These are phyloP conservation scores for Abrostola tripartita DNA, from an alignment of 2,888 invertebrate species.

Conservation along the genomic window DNA sequence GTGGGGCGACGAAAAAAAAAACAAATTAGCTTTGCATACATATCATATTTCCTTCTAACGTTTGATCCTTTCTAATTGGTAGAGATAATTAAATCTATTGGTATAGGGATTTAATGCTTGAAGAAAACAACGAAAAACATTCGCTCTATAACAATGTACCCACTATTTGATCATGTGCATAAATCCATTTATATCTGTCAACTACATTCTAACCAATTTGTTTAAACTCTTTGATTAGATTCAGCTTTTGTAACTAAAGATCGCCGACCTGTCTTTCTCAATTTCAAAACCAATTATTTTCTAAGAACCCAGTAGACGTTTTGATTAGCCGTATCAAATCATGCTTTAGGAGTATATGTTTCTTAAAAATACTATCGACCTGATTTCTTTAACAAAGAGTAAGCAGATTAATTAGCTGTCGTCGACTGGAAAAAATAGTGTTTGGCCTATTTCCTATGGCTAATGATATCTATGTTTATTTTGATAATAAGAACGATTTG, in stretches of 20 bases:
- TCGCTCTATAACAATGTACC: too few species aligned
- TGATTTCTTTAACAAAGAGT: conserved; percentile 26
- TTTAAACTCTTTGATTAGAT: neutral
- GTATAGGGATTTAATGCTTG: too few species aligned
- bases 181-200: conserved; percentile 3
- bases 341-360: conserved; percentile 12
- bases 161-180: neutral
- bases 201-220: neutral
- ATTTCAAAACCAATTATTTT: conserved; percentile 33
- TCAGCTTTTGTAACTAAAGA: conserved; percentile 1
- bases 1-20: too few species aligned
- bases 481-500: conserved; percentile 34
- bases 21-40: too few species aligned
- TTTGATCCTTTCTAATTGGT: too few species aligned
- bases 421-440: conserved; percentile 25
- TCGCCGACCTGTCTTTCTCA: conserved; percentile 5
- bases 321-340: conserved; percentile 44
- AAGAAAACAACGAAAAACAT: too few species aligned
- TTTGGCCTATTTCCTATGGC: conserved; percentile 29
- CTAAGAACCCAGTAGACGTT: conserved; percentile 16
- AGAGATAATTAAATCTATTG: too few species aligned
- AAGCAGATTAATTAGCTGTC: conserved; percentile 46
- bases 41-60: too few species aligned
- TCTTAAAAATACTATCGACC: conserved; percentile 24
- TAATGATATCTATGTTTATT: conserved; percentile 32